A percentile compares a stretch with the other conserved stretches of the same genome.
These are phyloP conservation scores for Peromyscus maniculatus DNA, from an alignment of 2,113 vertebrate genomes.

Conservation along the genomic window DNA sequence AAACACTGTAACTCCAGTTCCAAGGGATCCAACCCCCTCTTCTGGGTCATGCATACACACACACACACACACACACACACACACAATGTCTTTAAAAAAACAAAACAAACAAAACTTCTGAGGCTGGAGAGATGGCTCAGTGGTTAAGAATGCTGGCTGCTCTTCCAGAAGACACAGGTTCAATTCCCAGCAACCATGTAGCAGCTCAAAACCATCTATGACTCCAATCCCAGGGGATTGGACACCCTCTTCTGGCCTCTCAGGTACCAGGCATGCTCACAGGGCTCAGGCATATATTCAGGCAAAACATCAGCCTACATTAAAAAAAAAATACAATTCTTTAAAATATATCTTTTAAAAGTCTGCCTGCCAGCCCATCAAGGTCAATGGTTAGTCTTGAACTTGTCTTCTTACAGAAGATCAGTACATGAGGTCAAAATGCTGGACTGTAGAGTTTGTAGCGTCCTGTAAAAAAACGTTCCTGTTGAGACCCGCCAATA, in stretches of 20 bases:
- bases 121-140: background rate
- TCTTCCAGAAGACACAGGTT: background rate
- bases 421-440: background rate
- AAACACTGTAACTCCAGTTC: background rate
- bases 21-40: background rate
- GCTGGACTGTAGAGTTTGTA: no score
- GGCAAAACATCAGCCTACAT: background rate
- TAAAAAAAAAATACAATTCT: background rate
- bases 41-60: no score
- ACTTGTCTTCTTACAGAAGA: background rate
- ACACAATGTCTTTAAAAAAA: background rate
- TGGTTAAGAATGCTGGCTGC: background rate
- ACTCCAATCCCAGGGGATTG: background rate
- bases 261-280: background rate
- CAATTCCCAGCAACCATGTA: background rate
- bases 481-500: background rate
- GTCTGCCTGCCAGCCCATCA: background rate
- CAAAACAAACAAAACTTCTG: background rate
- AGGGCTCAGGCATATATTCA: background rate
- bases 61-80: no score
- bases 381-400: background rate
- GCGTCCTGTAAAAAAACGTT: background rate
- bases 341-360: background rate
- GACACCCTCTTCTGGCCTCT: background rate
- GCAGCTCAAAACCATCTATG: background rate